Evolutionary conservation across 2,113 vertebrate genomes (phyloP).

Genomic region (Bubo bubo): DNA sequence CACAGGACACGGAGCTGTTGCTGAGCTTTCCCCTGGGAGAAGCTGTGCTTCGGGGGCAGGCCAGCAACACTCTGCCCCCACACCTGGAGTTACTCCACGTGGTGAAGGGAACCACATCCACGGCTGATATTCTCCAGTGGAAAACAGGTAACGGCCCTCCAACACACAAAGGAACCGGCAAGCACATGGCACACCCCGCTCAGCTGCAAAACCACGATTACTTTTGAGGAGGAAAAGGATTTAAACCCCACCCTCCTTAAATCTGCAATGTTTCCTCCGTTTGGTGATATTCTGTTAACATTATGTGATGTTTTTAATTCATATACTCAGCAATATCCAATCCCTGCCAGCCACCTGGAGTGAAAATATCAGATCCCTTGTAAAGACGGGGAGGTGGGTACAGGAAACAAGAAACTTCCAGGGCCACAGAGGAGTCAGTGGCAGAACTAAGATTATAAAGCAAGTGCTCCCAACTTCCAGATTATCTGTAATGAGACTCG

Average conservation of each 20-base stretch:
- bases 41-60: not conserved
- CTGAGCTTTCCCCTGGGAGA: not conserved
- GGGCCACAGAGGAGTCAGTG: conserved; percentile 48
- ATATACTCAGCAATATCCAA: not conserved
- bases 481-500: not conserved
- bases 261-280: not conserved
- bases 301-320: not conserved
- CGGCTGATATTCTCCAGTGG: not conserved
- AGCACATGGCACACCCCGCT: not conserved
- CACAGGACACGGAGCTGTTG: not conserved
- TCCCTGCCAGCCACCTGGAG: not conserved
- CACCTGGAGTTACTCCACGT: not conserved
- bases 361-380: not conserved
- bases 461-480: not conserved
- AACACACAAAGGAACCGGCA: not conserved
- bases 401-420: conserved; percentile 48
- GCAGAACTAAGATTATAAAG: not conserved
- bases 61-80: not conserved
- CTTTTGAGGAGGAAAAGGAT: not conserved
- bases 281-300: not conserved
- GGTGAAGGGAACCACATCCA: not conserved
- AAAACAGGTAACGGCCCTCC: not conserved
- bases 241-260: not conserved
- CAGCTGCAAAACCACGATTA: not conserved
- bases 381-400: not conserved